phyloP scores from a whole-genome alignment of 2,797 vertebrate genomes.

The Squalus acanthias region DNA sequence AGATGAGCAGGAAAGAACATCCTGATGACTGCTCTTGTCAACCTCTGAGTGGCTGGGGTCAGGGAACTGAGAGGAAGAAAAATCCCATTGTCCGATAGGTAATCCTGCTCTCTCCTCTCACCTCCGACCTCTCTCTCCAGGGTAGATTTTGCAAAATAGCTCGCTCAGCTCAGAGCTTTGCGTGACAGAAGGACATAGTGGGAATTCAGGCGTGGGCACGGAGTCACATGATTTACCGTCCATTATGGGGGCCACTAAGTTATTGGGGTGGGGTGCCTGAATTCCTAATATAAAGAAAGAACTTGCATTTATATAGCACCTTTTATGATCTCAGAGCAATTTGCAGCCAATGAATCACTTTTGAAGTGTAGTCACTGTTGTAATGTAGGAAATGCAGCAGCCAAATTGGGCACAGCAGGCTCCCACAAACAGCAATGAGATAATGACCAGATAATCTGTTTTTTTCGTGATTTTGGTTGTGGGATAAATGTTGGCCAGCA shows the following conservation, averaged over 20 bases:
- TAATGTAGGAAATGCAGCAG: too few species aligned
- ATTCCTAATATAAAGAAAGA: background rate
- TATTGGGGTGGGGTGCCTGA: background rate
- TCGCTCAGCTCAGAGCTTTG: background rate
- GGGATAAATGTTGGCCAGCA: too few species aligned
- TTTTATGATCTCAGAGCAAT: too few species aligned
- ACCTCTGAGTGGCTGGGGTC: background rate
- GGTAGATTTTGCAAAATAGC: background rate
- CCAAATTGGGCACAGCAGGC: too few species aligned
- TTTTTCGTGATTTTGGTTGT: too few species aligned
- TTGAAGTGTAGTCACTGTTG: too few species aligned
- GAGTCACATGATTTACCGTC: background rate
- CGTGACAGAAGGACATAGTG: background rate
- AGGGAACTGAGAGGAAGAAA: background rate
- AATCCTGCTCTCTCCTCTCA: background rate
- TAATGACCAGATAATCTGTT: too few species aligned
- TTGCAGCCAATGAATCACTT: too few species aligned
- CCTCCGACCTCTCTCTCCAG: background rate
- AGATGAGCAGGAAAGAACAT: background rate
- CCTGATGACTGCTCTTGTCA: background rate
- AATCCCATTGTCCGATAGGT: background rate
- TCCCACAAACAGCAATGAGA: too few species aligned
- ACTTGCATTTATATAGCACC: background rate
- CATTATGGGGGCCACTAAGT: background rate
- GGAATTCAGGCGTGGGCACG: background rate